Conservation (phyloP, 2,113 vertebrate species). For the Parus major region DNA sequence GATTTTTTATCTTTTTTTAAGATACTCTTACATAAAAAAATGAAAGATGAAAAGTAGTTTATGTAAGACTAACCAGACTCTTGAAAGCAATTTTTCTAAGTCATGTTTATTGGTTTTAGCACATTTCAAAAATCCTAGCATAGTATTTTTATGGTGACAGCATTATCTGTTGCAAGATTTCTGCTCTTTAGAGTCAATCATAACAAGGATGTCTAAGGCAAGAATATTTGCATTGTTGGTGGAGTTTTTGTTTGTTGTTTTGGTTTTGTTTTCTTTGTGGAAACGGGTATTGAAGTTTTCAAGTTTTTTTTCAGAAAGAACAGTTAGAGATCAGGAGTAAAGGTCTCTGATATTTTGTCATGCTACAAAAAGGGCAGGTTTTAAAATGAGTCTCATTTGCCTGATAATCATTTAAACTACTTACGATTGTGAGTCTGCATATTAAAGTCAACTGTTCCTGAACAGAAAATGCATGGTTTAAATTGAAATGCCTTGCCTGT, state of each 20-base stretch:
- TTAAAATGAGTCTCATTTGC: not conserved
- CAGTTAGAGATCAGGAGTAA: not conserved
- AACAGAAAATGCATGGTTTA: not conserved
- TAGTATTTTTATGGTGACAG: not conserved
- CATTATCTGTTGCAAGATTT: not conserved
- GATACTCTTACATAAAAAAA: not conserved
- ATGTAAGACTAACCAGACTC: not conserved
- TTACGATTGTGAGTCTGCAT: not conserved
- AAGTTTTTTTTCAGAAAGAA: not conserved
- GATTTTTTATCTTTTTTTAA: not conserved
- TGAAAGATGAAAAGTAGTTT: not conserved
- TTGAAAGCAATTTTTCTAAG: not conserved
- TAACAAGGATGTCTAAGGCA: not conserved
- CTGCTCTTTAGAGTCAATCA: not conserved
- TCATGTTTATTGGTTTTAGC: not conserved
- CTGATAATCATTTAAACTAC: not conserved
- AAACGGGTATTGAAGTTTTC: not conserved
- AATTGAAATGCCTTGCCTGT: not conserved
- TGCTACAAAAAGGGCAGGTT: not conserved
- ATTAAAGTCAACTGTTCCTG: not conserved
- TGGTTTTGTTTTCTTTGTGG: too few species aligned
- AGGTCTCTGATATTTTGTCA: not conserved
- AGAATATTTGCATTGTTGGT: not conserved
- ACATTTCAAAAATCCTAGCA: not conserved
- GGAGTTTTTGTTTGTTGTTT: not conserved